These are phyloP conservation scores for Aphrocallistes beatrix DNA, from an alignment of 37 sponge, comb jelly and placozoan genomes.

Conservation along the genomic window DNA sequence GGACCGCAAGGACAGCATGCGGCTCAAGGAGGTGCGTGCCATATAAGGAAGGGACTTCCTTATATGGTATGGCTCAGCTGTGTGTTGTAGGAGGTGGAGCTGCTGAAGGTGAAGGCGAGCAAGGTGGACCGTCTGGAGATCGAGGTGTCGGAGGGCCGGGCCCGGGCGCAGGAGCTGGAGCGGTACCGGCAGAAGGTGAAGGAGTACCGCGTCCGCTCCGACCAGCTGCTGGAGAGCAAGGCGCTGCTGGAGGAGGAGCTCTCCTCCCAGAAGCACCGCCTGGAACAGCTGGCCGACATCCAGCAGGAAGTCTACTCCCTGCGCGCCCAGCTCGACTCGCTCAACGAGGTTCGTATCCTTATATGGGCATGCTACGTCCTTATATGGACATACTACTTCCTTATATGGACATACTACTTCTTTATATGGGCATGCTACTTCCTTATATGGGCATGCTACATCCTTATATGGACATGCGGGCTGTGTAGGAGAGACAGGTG, in stretches of 20 bases:
- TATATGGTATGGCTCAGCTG: not conserved
- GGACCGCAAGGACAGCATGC: slow-evolving; percentile 60
- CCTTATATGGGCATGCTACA: not conserved
- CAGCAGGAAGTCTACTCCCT: slow-evolving; percentile 38
- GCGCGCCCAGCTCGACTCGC: slow-evolving; percentile 51
- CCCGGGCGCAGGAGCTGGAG: slow-evolving; percentile 46
- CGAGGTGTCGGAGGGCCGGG: slow-evolving; percentile 53
- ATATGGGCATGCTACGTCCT: not conserved
- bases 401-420: not conserved
- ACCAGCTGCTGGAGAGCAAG: slow-evolving; percentile 74
- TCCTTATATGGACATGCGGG: not conserved
- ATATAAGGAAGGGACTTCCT: not conserved
- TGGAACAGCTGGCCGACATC: slow-evolving; percentile 36
- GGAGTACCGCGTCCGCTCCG: slow-evolving; percentile 6
- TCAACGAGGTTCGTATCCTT: slow-evolving; percentile 31
- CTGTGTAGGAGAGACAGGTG: not conserved
- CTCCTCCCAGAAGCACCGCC: slow-evolving; percentile 24
- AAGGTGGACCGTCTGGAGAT: slow-evolving; percentile 66
- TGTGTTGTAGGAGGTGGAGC: slow-evolving; percentile 42
- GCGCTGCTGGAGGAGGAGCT: slow-evolving; percentile 72
- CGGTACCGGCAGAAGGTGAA: slow-evolving; percentile 28
- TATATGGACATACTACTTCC: not conserved
- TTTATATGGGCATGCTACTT: not conserved
- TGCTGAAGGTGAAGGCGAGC: slow-evolving; percentile 57
- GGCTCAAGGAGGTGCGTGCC: slow-evolving; percentile 56